phyloP scores from a whole-genome alignment of 2,113 vertebrate species.

The Malurus melanocephalus region DNA sequence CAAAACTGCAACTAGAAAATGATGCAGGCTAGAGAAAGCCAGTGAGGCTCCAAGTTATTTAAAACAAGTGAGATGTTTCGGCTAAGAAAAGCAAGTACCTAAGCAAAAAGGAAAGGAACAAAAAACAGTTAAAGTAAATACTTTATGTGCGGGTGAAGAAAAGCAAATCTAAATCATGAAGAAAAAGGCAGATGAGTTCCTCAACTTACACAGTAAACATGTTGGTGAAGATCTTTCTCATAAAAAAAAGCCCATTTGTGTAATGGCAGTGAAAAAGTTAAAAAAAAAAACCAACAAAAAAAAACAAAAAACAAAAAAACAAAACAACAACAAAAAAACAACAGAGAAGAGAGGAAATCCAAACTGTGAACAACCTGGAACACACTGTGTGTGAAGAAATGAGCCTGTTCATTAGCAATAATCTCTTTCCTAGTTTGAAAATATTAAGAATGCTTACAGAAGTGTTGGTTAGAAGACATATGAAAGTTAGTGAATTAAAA shows the following conservation, averaged over 20 bases:
- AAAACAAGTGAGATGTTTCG: neutral
- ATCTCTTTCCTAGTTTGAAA: neutral
- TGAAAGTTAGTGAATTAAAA: neutral
- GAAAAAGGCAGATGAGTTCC: neutral
- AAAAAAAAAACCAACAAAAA: neutral
- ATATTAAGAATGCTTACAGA: neutral
- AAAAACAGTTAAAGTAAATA: neutral
- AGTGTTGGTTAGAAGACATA: neutral
- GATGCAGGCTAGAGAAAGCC: neutral
- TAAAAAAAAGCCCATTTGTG: neutral
- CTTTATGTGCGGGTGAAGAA: neutral
- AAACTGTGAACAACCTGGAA: neutral
- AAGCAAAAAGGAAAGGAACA: neutral
- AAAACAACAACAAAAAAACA: neutral
- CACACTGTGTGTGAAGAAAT: neutral
- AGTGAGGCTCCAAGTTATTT: neutral
- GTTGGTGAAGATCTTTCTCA: neutral
- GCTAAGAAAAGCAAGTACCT: neutral
- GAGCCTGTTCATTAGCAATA: neutral
- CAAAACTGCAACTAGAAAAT: neutral
- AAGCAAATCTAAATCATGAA: neutral
- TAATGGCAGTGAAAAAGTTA: neutral
- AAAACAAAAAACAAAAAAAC: no score
- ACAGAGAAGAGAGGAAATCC: neutral
- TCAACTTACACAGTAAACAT: neutral